Percentiles rank a stretch among this genome's conserved stretches.
Evolutionary conservation across 2,888 invertebrate species (phyloP).

Genomic region (Acronicta psi): DNA sequence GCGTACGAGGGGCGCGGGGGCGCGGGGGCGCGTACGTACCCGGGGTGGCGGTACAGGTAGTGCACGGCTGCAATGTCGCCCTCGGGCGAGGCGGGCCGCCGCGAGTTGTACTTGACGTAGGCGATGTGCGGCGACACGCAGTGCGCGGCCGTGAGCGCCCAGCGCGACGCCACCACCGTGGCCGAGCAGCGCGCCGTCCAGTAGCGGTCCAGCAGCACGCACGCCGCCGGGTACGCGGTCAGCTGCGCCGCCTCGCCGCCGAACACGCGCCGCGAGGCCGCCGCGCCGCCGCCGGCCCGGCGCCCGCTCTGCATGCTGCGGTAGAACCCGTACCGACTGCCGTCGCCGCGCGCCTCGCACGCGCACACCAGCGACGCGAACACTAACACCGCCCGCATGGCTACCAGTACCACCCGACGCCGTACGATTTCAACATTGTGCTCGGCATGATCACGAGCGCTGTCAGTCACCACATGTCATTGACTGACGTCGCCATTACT

Average conservation of each 20-base stretch:
- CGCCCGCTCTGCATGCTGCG: slow-evolving; percentile 20
- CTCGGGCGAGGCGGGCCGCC: slow-evolving; percentile 56
- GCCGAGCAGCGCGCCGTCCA: slow-evolving; percentile 74
- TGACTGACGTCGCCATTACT: slow-evolving; percentile 9
- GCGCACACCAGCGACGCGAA: slow-evolving; percentile 20
- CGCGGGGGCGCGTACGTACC: slow-evolving; percentile 55
- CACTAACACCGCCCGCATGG: slow-evolving; percentile 21
- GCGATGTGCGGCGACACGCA: slow-evolving; percentile 71
- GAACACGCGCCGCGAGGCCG: slow-evolving; percentile 35
- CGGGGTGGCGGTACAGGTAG: slow-evolving; percentile 75
- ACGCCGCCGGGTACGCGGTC: slow-evolving; percentile 30
- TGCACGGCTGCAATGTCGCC: slow-evolving; percentile 67
- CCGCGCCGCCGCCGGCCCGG: slow-evolving; percentile 28
- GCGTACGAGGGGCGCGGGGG: neutral
- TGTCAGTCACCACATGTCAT: neutral
- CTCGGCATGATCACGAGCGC: neutral
- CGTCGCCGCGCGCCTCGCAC: slow-evolving; percentile 13
- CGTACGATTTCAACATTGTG: neutral
- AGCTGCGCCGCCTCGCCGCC: slow-evolving; percentile 65
- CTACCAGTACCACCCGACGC: slow-evolving; percentile 5
- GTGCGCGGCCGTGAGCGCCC: slow-evolving; percentile 83
- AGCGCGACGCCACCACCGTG: slow-evolving; percentile 70
- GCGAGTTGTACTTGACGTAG: slow-evolving; percentile 76
- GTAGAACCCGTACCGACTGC: slow-evolving; percentile 32
- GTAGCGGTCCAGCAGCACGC: slow-evolving; percentile 72